Evolutionary conservation across 92 coral and sea anemone genomes (phyloP).

Genomic region (Phenganax marumi): DNA sequence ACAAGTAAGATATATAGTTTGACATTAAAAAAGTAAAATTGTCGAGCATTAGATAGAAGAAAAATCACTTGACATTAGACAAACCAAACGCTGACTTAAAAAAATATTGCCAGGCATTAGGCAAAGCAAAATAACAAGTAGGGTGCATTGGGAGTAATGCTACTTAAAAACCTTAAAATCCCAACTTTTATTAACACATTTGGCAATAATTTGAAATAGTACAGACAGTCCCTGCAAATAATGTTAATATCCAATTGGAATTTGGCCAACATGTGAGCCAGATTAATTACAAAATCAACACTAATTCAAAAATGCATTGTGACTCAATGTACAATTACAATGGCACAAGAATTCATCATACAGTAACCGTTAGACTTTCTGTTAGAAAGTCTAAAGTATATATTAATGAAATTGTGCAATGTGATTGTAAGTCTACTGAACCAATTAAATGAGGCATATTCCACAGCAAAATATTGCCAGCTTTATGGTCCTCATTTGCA

Average conservation of each 20-base stretch:
- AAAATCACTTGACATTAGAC: too few species aligned
- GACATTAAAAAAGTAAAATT: too few species aligned
- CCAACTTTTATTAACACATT: background rate
- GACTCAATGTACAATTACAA: background rate
- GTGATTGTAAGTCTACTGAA: background rate
- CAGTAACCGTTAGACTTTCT: too few species aligned
- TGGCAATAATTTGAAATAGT: background rate
- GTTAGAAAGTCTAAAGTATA: too few species aligned
- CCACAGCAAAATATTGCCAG: background rate
- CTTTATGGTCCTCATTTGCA: background rate
- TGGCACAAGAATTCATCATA: background rate
- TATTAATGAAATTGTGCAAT: too few species aligned
- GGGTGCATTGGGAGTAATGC: background rate
- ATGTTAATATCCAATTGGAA: background rate
- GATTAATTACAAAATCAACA: slow-evolving; percentile 29
- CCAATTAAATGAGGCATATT: background rate
- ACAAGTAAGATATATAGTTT: too few species aligned
- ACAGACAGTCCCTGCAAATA: background rate
- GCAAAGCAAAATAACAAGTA: background rate
- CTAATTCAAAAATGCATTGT: background rate
- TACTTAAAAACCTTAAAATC: background rate
- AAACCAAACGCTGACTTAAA: too few species aligned
- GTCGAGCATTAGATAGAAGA: too few species aligned
- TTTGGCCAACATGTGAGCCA: background rate
- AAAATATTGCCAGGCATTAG: background rate